These are phyloP conservation scores for Sinella curviseta DNA, from an alignment of 1,140 invertebrate genomes.

Conservation along the genomic window DNA sequence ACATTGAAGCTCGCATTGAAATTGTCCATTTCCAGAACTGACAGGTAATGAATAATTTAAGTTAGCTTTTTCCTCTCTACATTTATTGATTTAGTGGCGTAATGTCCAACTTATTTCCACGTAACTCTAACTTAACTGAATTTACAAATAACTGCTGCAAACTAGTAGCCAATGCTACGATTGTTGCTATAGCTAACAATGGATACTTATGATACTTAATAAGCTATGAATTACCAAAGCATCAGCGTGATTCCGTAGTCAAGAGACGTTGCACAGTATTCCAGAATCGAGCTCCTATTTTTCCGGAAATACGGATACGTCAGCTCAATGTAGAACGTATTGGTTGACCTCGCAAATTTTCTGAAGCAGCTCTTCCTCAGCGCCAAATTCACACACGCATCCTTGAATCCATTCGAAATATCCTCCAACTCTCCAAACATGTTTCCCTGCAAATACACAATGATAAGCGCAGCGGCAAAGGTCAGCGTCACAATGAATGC, in stretches of 20 bases:
- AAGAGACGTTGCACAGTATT: background rate
- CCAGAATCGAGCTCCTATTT: background rate
- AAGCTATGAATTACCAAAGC: background rate
- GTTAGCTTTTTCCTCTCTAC: too few relatives aligned
- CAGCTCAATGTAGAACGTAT: background rate
- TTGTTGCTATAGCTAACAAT: too few relatives aligned
- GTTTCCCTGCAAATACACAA: background rate
- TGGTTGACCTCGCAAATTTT: background rate
- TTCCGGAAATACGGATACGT: background rate
- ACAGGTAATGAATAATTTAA: too few relatives aligned
- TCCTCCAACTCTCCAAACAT: background rate
- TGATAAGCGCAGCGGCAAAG: background rate
- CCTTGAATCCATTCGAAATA: background rate
- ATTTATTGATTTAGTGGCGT: too few relatives aligned
- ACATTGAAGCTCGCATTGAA: too few relatives aligned
- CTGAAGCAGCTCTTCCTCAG: background rate
- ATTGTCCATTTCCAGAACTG: too few relatives aligned
- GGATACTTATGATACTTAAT: too few relatives aligned
- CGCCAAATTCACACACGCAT: background rate
- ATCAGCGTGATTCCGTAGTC: background rate
- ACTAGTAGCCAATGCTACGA: too few relatives aligned
- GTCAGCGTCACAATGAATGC: background rate
- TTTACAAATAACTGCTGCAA: too few relatives aligned
- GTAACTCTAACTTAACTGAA: too few relatives aligned
- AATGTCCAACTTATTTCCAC: too few relatives aligned